These are phyloP conservation scores for Crenichthys baileyi DNA, from an alignment of 2,797 vertebrate genomes.

Conservation along the genomic window DNA sequence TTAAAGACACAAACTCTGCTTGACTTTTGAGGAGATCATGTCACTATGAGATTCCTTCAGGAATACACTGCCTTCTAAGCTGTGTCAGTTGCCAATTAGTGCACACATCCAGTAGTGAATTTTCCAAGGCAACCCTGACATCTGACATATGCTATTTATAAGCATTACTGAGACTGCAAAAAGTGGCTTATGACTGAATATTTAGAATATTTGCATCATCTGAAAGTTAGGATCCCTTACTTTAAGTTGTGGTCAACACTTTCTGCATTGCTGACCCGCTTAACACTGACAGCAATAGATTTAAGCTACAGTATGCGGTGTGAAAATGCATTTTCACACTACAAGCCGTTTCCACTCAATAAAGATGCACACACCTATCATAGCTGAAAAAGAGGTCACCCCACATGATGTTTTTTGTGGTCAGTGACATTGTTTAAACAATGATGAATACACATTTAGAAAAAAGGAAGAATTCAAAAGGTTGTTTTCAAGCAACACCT, in stretches of 20 bases:
- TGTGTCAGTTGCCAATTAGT: background rate
- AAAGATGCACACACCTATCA: slow-evolving; percentile 1
- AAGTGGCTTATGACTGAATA: slow-evolving; percentile 7
- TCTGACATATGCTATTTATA: slow-evolving; percentile 9
- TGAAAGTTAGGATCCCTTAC: background rate
- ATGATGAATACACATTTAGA: background rate
- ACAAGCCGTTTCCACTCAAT: slow-evolving; percentile 12
- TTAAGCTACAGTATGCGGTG: slow-evolving; percentile 1
- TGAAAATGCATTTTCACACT: slow-evolving; percentile 19
- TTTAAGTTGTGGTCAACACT: background rate
- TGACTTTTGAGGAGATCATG: slow-evolving; percentile 13
- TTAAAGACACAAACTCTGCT: slow-evolving; percentile 2
- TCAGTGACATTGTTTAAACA: background rate
- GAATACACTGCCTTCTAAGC: background rate
- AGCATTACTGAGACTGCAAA: slow-evolving; percentile 5
- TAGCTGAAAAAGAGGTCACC: slow-evolving; percentile 2
- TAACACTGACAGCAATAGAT: slow-evolving; percentile 10
- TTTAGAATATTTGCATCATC: slow-evolving; percentile 1
- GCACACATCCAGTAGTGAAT: background rate
- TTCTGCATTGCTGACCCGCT: background rate
- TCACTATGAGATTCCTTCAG: slow-evolving; percentile 9
- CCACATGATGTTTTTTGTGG: background rate
- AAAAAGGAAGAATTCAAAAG: slow-evolving; percentile 3
- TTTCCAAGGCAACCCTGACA: background rate
- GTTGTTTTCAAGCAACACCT: slow-evolving; percentile 6